Percentiles rank a stretch among this genome's conserved stretches.
Conservation (phyloP, 1,140 invertebrate species). For the Psix sp. region DNA sequence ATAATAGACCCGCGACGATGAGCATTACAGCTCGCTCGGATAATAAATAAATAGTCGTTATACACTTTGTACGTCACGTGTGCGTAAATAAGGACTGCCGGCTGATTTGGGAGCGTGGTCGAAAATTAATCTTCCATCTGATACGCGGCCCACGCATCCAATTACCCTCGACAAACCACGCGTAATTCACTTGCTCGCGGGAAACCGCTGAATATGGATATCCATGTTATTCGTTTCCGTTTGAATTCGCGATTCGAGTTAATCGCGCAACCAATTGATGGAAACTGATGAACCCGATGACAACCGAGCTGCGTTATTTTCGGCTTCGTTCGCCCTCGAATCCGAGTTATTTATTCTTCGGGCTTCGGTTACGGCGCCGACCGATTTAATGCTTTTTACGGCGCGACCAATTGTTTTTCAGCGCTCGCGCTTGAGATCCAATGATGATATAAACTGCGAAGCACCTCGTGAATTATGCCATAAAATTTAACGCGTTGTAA, state of each 20-base stretch:
- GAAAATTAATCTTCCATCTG: constrained; percentile 64
- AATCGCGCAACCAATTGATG: constrained; percentile 3
- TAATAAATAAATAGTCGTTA: constrained; percentile 58
- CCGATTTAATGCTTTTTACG: constrained; percentile 17
- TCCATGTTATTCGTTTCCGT: constrained; percentile 48
- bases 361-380: no score
- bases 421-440: constrained; percentile 28
- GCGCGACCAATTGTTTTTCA: constrained; percentile 45
- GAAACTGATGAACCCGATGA: constrained; percentile 34
- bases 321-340: no score
- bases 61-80: constrained; percentile 45
- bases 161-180: constrained; percentile 59
- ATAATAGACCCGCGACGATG: constrained; percentile 45
- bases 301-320: constrained; percentile 27
- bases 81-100: constrained; percentile 31
- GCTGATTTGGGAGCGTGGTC: constrained; percentile 54
- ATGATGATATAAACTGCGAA: constrained; percentile 45
- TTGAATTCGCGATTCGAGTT: neutral
- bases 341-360: no score
- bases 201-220: constrained; percentile 57
- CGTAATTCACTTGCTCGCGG: constrained; percentile 54
- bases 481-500: constrained; percentile 56
- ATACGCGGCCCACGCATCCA: constrained; percentile 61
- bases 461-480: constrained; percentile 41
- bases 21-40: constrained; percentile 30